phyloP scores from a whole-genome alignment of 1,140 invertebrate species.

The Dendrolimus punctatus region DNA sequence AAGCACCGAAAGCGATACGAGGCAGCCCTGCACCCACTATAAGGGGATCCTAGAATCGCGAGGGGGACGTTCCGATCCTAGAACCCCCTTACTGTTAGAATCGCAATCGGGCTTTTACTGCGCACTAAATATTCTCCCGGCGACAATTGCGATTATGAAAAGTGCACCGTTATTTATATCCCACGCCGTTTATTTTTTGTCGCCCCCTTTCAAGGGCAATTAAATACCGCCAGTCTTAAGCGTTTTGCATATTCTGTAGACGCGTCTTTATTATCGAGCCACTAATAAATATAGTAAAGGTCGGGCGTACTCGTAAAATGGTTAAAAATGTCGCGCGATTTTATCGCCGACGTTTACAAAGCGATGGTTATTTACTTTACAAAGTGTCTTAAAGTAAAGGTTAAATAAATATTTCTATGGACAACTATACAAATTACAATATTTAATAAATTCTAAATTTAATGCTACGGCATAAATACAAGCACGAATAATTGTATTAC shows the following conservation, averaged over 20 bases:
- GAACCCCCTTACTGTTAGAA: conserved; percentile 23
- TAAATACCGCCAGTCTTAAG: conserved; percentile 67
- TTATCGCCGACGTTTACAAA: neutral
- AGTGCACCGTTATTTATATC: conserved; percentile 70
- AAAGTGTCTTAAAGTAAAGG: too few species aligned
- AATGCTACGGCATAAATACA: neutral
- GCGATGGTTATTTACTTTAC: too few species aligned
- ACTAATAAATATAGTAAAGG: conserved; percentile 60
- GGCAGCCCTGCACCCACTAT: too few species aligned
- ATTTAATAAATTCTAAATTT: conserved; percentile 1
- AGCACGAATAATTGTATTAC: too few species aligned
- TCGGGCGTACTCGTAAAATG: conserved; percentile 15
- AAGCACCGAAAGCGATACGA: too few species aligned
- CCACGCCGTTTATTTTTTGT: conserved; percentile 62
- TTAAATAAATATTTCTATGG: neutral
- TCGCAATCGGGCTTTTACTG: conserved; percentile 57
- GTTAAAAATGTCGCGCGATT: conserved; percentile 17
- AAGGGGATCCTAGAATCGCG: too few species aligned
- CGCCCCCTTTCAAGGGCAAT: conserved; percentile 69
- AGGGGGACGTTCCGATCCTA: neutral
- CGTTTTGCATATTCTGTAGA: conserved; percentile 59
- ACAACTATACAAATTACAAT: neutral
- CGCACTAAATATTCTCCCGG: conserved; percentile 70
- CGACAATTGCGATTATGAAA: conserved; percentile 72
- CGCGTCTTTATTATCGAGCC: conserved; percentile 38